Evolutionary conservation across 2,797 vertebrate species (phyloP).

Genomic region (Oophaga sylvatica): DNA sequence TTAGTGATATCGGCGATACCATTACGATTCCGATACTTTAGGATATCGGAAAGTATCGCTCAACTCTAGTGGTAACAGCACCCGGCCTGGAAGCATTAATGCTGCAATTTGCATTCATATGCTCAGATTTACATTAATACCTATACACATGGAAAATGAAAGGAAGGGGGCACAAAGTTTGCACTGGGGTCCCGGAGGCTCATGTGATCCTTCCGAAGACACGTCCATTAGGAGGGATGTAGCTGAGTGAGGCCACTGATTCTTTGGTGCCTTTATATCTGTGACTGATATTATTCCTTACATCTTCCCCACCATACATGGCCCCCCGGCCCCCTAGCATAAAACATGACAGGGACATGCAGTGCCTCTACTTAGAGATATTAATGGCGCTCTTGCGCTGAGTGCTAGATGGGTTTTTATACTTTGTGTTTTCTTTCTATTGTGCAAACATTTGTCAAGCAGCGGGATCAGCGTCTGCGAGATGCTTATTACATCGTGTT

Average conservation of each 20-base stretch:
- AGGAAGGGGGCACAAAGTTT: no score
- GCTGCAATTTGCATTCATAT: no score
- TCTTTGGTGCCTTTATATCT: neutral
- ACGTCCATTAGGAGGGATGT: neutral
- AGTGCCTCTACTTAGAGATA: neutral
- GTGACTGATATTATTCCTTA: neutral
- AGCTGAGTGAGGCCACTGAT: neutral
- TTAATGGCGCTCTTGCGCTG: slow-evolving; percentile 34
- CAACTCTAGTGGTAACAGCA: no score
- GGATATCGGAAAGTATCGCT: no score
- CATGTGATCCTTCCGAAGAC: neutral
- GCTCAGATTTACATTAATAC: no score
- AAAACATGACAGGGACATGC: neutral
- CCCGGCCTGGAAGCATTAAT: no score
- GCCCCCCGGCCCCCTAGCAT: no score
- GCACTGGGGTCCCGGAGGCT: no score
- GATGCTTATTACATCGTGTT: slow-evolving; percentile 59
- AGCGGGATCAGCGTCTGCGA: slow-evolving; percentile 37
- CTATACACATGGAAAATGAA: no score
- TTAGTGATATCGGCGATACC: no score
- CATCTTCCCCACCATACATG: neutral
- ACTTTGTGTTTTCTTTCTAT: slow-evolving; percentile 47
- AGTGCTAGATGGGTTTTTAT: slow-evolving; percentile 15
- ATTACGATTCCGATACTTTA: no score
- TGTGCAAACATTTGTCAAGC: slow-evolving; percentile 59